A percentile compares a stretch with the other conserved stretches of the same genome.
Evolutionary conservation across 1,140 invertebrate species (phyloP).

Genomic region (Bombus fervidus): DNA sequence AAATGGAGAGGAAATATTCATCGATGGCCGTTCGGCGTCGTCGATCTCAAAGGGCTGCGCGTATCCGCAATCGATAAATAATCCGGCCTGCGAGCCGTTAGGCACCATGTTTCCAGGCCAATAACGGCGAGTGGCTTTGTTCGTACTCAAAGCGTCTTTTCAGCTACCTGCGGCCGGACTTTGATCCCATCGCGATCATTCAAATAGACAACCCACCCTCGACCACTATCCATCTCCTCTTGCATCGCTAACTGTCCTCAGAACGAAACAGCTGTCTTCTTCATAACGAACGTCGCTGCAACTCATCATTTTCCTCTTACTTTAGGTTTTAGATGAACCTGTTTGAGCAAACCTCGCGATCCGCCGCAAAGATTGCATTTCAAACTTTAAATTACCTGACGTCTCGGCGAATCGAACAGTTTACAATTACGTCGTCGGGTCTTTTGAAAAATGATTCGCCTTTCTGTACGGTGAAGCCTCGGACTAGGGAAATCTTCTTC

Average conservation of each 20-base stretch:
- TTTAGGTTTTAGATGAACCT: background rate
- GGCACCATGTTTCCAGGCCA: conserved; percentile 8
- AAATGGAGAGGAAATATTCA: conserved; percentile 42
- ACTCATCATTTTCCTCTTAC: background rate
- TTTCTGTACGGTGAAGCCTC: background rate
- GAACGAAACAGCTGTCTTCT: conserved; percentile 12
- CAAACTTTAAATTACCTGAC: conserved; percentile 17
- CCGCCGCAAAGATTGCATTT: background rate
- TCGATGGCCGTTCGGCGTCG: background rate
- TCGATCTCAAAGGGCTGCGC: conserved; percentile 3
- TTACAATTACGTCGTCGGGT: background rate
- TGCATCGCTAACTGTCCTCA: background rate
- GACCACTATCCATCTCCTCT: background rate
- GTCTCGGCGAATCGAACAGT: background rate
- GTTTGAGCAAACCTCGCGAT: background rate
- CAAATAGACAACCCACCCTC: conserved; percentile 1
- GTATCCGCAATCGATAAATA: conserved; percentile 30
- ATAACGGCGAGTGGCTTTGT: conserved; percentile 9
- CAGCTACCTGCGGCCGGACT: conserved; percentile 19
- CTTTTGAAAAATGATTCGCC: background rate
- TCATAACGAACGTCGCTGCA: background rate
- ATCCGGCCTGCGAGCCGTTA: background rate
- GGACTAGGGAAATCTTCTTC: background rate
- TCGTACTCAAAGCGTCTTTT: conserved; percentile 11
- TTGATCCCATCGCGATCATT: conserved; percentile 27